Percentiles rank a stretch among this genome's conserved stretches.
Evolutionary conservation across 2,797 vertebrate genomes (phyloP).

Genomic region (Taeniopygia guttata): DNA sequence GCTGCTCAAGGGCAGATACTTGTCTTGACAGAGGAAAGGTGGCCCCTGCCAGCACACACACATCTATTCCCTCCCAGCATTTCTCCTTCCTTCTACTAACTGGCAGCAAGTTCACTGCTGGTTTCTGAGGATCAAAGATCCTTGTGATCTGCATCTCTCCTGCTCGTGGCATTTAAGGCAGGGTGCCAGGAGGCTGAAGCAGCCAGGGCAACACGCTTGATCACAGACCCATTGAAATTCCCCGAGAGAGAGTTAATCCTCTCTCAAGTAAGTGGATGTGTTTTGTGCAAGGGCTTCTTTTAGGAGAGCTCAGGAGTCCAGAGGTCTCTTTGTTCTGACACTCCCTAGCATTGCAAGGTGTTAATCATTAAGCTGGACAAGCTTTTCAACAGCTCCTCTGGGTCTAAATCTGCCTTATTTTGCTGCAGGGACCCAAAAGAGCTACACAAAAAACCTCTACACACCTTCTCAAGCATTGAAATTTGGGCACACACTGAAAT

Average conservation of each 20-base stretch:
- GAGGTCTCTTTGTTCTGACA: conserved; percentile 62
- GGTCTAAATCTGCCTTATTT: not conserved
- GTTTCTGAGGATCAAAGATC: conserved; percentile 37
- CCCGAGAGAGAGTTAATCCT: not conserved
- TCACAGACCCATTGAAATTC: not conserved
- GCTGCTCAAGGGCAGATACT: conserved; percentile 15
- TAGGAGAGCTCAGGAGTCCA: conserved; percentile 54
- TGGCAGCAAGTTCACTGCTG: conserved; percentile 22
- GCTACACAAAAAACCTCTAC: not conserved
- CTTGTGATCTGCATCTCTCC: not conserved
- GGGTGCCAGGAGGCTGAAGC: not conserved
- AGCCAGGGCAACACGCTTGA: not conserved
- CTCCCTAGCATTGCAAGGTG: conserved; percentile 4
- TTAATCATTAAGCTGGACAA: conserved; percentile 61
- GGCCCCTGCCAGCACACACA: not conserved
- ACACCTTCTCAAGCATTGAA: not conserved
- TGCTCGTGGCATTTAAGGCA: not conserved
- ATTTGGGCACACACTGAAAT: not conserved
- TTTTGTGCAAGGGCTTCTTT: not conserved
- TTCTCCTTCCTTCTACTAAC: not conserved
- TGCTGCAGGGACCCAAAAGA: not conserved
- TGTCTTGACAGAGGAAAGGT: conserved; percentile 10
- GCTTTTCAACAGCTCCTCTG: not conserved
- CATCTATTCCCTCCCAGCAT: not conserved
- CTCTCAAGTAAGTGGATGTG: not conserved